A percentile compares a stretch with the other conserved stretches of the same genome.
Evolutionary conservation across 1,140 invertebrate genomes (phyloP).

Genomic region (Tetragonula clypearis): DNA sequence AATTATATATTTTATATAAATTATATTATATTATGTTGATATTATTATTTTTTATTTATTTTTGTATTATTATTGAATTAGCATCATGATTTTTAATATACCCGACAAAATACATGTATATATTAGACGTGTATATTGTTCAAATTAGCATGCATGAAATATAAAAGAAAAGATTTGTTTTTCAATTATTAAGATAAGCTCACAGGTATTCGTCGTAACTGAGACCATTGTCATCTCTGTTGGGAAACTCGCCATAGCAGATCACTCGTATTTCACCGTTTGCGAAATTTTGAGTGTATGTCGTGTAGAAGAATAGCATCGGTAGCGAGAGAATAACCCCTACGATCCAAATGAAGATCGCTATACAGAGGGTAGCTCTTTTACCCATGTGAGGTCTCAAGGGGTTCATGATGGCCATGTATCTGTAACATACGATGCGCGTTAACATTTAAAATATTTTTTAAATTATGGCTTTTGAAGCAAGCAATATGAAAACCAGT

Average conservation of each 20-base stretch:
- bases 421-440: conserved; percentile 83
- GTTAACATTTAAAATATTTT: background rate
- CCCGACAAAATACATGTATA: too few species aligned
- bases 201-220: conserved; percentile 90
- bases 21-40: too few species aligned
- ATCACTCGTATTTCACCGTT: conserved; percentile 86
- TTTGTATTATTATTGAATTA: too few species aligned
- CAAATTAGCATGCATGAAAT: background rate
- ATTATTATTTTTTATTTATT: too few species aligned
- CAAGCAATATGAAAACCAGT: background rate
- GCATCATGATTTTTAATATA: too few species aligned
- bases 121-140: too few species aligned
- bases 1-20: too few species aligned
- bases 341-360: conserved; percentile 90
- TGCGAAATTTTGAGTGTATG: conserved; percentile 83
- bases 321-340: conserved; percentile 90
- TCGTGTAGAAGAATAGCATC: conserved; percentile 91
- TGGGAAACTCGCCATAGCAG: conserved; percentile 92
- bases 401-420: conserved; percentile 96
- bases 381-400: conserved; percentile 92
- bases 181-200: conserved; percentile 79
- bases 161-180: background rate
- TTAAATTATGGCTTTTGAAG: background rate
- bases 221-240: conserved; percentile 85
- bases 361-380: conserved; percentile 90